Percentiles rank a stretch among this genome's conserved stretches.
These are phyloP conservation scores for Thamnophis elegans DNA, from an alignment of 2,797 vertebrate species.

Conservation along the genomic window DNA sequence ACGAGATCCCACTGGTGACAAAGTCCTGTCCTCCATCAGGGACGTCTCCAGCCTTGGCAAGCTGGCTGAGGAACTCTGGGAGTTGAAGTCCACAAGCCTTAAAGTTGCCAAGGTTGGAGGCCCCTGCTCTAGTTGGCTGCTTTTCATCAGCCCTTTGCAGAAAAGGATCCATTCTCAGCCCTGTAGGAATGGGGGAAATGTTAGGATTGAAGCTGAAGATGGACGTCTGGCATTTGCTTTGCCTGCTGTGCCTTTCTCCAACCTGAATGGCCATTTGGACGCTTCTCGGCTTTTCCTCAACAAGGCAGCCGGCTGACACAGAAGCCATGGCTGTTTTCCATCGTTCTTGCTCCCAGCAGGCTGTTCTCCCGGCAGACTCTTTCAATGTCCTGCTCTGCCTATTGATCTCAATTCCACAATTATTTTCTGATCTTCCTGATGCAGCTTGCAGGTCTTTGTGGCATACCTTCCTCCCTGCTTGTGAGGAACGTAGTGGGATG, in stretches of 20 bases:
- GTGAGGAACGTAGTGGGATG: not conserved
- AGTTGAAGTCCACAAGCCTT: no score
- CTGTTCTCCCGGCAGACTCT: not conserved
- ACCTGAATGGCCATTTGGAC: not conserved
- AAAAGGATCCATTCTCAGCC: not conserved
- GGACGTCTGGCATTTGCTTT: not conserved
- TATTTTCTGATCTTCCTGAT: not conserved
- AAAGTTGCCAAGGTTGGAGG: no score
- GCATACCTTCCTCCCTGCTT: not conserved
- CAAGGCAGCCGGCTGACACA: not conserved
- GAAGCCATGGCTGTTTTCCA: not conserved
- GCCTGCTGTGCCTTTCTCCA: not conserved
- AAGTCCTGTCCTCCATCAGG: not conserved
- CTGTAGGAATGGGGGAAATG: not conserved
- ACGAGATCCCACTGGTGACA: not conserved
- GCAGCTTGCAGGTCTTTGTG: not conserved
- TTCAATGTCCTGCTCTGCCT: not conserved
- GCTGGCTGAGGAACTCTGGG: no score
- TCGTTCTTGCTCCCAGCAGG: not conserved
- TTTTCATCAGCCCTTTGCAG: not conserved
- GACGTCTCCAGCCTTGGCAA: not conserved
- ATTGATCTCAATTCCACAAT: constrained; percentile 5
- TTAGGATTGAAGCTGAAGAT: not conserved
- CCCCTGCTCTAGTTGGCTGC: not conserved
- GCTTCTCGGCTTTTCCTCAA: not conserved